These are phyloP conservation scores for Syngnathus floridae DNA, from an alignment of 2,113 vertebrate genomes.

Conservation along the genomic window DNA sequence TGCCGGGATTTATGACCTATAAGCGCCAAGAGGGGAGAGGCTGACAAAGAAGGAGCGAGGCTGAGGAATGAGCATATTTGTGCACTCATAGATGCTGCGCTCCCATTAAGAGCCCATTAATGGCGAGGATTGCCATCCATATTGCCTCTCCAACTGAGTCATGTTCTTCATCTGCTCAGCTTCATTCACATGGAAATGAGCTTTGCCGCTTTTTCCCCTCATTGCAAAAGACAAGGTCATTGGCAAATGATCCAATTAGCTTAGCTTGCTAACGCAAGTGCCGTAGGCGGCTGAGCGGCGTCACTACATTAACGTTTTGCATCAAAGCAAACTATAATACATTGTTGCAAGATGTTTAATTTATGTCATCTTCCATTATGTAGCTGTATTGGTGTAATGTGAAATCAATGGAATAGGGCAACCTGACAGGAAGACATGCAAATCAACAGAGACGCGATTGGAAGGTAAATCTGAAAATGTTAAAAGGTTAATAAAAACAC, in stretches of 20 bases:
- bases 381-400: conserved; percentile 20
- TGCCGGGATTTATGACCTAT: conserved; percentile 57
- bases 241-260: conserved; percentile 53
- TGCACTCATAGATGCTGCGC: conserved; percentile 18
- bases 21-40: conserved; percentile 14
- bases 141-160: conserved; percentile 39
- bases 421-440: conserved; percentile 55
- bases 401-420: conserved; percentile 27
- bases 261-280: conserved; percentile 22
- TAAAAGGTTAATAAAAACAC: conserved; percentile 43
- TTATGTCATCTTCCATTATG: background rate
- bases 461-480: conserved; percentile 50
- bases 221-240: conserved; percentile 56
- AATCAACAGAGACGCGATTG: conserved; percentile 49
- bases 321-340: background rate
- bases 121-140: conserved; percentile 15
- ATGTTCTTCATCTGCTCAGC: conserved; percentile 48
- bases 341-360: background rate
- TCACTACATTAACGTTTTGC: background rate
- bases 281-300: conserved; percentile 14
- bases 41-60: conserved; percentile 10
- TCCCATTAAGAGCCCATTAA: conserved; percentile 53
- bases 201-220: conserved; percentile 49
- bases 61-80: conserved; percentile 28
- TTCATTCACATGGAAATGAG: conserved; percentile 57